These are phyloP conservation scores for Drosophila sechellia DNA, from an alignment of 1,140 invertebrate genomes.

Conservation along the genomic window DNA sequence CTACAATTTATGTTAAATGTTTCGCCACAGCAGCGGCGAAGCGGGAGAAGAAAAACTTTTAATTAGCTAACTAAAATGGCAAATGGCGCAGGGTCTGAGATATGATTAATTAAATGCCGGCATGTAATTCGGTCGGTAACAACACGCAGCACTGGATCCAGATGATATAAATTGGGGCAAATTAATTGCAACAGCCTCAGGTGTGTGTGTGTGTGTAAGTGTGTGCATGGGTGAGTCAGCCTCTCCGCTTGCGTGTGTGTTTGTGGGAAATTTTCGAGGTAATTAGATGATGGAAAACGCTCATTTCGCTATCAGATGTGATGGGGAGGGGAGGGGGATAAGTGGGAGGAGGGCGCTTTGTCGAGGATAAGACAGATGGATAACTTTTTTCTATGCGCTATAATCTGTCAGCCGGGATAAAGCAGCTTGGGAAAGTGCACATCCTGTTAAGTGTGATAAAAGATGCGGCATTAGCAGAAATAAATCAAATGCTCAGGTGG, in stretches of 20 bases:
- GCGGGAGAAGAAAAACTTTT: constrained; percentile 56
- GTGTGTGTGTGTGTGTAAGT: constrained; percentile 36
- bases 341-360: neutral
- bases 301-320: constrained; percentile 24
- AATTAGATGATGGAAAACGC: constrained; percentile 79
- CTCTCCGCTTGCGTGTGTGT: constrained; percentile 8
- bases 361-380: constrained; percentile 14
- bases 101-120: constrained; percentile 80
- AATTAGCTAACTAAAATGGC: constrained; percentile 79
- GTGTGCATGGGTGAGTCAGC: neutral
- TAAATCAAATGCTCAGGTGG: constrained; percentile 63
- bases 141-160: constrained; percentile 24
- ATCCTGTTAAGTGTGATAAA: constrained; percentile 63
- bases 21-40: constrained; percentile 34
- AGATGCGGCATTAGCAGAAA: constrained; percentile 60
- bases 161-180: constrained; percentile 80
- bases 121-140: constrained; percentile 59
- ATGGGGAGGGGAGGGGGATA: neutral
- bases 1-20: constrained; percentile 73
- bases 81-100: constrained; percentile 73
- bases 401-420: constrained; percentile 42
- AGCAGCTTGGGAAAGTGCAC: constrained; percentile 43
- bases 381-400: constrained; percentile 49
- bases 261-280: constrained; percentile 66
- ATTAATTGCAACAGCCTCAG: constrained; percentile 81